phyloP scores from a whole-genome alignment of 2,797 vertebrate genomes.

The Aplochiton taeniatus region DNA sequence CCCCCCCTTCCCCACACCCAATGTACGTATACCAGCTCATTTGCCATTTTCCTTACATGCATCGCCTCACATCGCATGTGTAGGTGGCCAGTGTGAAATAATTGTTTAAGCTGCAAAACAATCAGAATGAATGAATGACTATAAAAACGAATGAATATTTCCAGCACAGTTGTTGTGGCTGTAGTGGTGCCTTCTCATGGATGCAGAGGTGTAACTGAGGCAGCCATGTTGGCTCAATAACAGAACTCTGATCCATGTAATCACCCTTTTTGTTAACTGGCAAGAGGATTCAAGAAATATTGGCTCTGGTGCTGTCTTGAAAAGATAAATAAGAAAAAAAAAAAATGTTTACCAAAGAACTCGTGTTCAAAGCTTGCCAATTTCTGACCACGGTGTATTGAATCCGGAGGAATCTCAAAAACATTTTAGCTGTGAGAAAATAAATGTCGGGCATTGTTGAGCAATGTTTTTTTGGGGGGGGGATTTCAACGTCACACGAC shows the following conservation, averaged over 20 bases:
- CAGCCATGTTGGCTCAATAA: conserved; percentile 6
- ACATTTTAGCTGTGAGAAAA: neutral
- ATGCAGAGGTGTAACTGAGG: conserved; percentile 11
- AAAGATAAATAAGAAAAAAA: too few relatives aligned
- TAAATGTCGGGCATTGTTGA: conserved; percentile 18
- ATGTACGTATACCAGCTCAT: neutral
- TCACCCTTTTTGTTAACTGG: conserved; percentile 24
- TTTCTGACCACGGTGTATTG: conserved; percentile 27
- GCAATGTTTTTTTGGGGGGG: conserved; percentile 14
- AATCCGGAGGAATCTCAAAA: conserved; percentile 7
- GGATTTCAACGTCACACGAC: conserved; percentile 13
- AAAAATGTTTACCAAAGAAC: conserved; percentile 56
- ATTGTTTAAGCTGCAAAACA: conserved; percentile 28
- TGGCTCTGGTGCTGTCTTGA: conserved; percentile 33
- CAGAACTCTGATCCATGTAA: conserved; percentile 11
- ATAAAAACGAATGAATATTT: conserved; percentile 8
- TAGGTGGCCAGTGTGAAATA: conserved; percentile 20
- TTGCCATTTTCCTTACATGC: conserved; percentile 24
- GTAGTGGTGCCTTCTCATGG: conserved; percentile 75
- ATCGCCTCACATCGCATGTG: conserved; percentile 33
- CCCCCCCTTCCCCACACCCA: neutral
- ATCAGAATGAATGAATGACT: conserved; percentile 15
- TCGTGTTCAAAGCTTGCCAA: conserved; percentile 28
- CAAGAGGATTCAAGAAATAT: conserved; percentile 21
- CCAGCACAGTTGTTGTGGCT: conserved; percentile 52